A percentile compares a stretch with the other conserved stretches of the same genome.
These are phyloP conservation scores for Podotricha telesiphe DNA, from an alignment of 2,888 invertebrate genomes.

Conservation along the genomic window DNA sequence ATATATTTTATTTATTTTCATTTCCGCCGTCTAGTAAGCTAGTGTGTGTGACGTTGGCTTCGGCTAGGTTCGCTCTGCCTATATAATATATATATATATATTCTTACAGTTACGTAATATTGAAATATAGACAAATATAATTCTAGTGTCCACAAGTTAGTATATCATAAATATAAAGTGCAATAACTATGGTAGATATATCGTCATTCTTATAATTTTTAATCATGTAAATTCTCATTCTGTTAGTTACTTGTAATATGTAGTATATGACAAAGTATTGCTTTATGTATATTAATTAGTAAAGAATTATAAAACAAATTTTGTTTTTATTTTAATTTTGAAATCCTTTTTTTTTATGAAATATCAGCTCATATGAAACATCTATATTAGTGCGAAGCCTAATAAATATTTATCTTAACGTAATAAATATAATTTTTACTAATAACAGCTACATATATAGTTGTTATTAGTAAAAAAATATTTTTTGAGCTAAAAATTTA, in stretches of 20 bases:
- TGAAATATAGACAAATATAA: neutral
- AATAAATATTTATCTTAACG: neutral
- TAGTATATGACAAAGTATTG: conserved; percentile 26
- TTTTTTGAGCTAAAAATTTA: too few species aligned
- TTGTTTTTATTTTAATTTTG: conserved; percentile 13
- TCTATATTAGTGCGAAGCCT: neutral
- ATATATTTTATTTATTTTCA: neutral
- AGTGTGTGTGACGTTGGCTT: too few species aligned
- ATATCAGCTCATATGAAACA: too few species aligned
- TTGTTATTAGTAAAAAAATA: too few species aligned
- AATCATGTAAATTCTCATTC: conserved; percentile 14
- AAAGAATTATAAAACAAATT: conserved; percentile 21
- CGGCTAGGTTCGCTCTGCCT: too few species aligned
- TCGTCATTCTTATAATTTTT: conserved; percentile 10
- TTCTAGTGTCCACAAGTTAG: conserved; percentile 10
- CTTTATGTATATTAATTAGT: conserved; percentile 30
- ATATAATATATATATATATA: too few species aligned
- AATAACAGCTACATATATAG: too few species aligned
- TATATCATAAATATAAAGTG: conserved; percentile 24
- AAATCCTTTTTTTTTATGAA: neutral
- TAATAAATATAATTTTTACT: too few species aligned
- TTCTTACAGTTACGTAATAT: neutral
- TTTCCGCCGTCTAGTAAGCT: too few species aligned
- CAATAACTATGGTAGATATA: conserved; percentile 27
- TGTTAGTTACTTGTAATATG: conserved; percentile 27